Evolutionary conservation across 2,888 invertebrate species (phyloP).

Genomic region (Yponomeuta evonymella): DNA sequence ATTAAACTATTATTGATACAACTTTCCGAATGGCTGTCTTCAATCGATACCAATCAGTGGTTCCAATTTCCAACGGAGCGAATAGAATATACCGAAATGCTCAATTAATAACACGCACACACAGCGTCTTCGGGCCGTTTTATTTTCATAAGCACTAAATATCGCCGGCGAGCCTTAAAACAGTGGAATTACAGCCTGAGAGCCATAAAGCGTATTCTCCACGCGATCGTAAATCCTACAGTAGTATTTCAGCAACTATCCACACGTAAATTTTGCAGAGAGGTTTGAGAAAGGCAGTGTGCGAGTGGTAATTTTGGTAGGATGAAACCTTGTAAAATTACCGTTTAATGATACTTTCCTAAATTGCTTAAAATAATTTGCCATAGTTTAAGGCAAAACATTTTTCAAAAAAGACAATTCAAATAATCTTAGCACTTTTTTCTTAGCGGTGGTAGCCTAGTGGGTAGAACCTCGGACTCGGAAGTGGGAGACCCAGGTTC

Average conservation of each 20-base stretch:
- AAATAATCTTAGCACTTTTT: too few relatives aligned
- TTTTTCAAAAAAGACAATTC: too few relatives aligned
- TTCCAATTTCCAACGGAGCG: not conserved
- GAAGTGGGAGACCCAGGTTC: too few relatives aligned
- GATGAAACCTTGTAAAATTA: too few relatives aligned
- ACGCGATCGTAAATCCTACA: constrained; percentile 58
- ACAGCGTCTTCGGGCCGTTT: not conserved
- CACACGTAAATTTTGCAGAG: not conserved
- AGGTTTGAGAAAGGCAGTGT: not conserved
- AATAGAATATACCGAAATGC: not conserved
- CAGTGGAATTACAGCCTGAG: constrained; percentile 35
- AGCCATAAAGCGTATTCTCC: constrained; percentile 47
- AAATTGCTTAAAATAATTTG: too few relatives aligned
- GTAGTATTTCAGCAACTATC: constrained; percentile 18
- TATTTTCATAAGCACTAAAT: not conserved
- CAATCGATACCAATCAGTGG: not conserved
- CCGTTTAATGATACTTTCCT: too few relatives aligned
- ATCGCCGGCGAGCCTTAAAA: not conserved
- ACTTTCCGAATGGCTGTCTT: not conserved
- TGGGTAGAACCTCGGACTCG: too few relatives aligned
- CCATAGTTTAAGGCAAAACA: too few relatives aligned
- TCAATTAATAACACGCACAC: constrained; percentile 3
- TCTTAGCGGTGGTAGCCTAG: too few relatives aligned
- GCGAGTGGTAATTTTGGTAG: too few relatives aligned
- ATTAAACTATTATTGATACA: not conserved